Evolutionary conservation across 2,888 invertebrate genomes (phyloP), one percentile per base, ranked within the genome.

Genomic region (Scelioninae gen. 1): DNA sequence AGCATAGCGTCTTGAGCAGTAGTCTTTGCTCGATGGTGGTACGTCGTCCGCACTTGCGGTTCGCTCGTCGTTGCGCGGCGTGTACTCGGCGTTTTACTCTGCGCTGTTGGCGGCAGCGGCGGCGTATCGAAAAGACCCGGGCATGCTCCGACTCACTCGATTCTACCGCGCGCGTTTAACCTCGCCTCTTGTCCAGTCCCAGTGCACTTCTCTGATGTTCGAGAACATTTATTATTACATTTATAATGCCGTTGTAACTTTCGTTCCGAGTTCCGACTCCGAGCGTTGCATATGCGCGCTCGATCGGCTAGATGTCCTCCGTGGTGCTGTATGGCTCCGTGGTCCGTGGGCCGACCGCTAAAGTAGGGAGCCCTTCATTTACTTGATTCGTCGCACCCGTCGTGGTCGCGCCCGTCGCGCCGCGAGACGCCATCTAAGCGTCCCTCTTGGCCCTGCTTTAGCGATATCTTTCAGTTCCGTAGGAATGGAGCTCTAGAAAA

Each of bases 1-100:
- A 90, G 90, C 92, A 92, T 92, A 91, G 92, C 91, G 91, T 90
- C 90, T 88, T 90, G n/a, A n/a, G n/a, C n/a, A n/a, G n/a, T n/a
- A n/a, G n/a, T n/a, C n/a, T n/a, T n/a, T n/a, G n/a, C n/a, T n/a
- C n/a, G 90, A 88, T 60, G 77, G 65, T 75, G 71, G 60, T 72
- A 34, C 47, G 56, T 40, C 34, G 8, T 15, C 9, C 4, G 32
- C 32, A 5, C 13, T 60, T 11, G 45, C 38, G 16, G 32, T 60
- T 60, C 38, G 23, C 49, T 58, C 10, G 4, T n/a, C n/a, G n/a
- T n/a, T n/a, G n/a, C 45, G 16, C 16, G 53, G 34, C 63, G 63
- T 47, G 34, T 43, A 69, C 32, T 69, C 29, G 5, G 56, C 15
- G 34, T n/a, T n/a, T n/a, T n/a, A n/a, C n/a, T 9, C 31, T 4